Percentiles rank a stretch among this genome's conserved stretches.
Conservation (phyloP, 2,888 invertebrate species). For the Cistogaster globosa region DNA sequence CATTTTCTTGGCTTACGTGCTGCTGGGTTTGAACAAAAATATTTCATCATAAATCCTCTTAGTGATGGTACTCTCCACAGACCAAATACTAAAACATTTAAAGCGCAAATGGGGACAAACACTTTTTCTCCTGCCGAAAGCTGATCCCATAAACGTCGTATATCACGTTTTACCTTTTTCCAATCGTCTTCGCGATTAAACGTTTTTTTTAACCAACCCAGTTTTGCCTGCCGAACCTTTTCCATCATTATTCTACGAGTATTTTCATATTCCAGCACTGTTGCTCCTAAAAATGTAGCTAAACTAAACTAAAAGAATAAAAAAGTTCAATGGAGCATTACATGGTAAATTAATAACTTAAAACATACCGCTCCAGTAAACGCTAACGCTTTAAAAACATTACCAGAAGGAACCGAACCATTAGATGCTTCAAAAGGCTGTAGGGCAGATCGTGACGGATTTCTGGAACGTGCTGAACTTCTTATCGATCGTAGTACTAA, state of each 20-base stretch:
- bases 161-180: constrained; percentile 76
- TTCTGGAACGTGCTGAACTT: constrained; percentile 58
- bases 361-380: constrained; percentile 80
- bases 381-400: constrained; percentile 78
- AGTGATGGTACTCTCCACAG: constrained; percentile 91
- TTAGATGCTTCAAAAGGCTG: constrained; percentile 72
- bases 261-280: constrained; percentile 95
- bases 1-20: constrained; percentile 85
- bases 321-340: background rate
- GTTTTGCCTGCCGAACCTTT: constrained; percentile 83
- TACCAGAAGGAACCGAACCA: constrained; percentile 75
- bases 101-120: constrained; percentile 90
- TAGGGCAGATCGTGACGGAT: constrained; percentile 59
- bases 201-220: constrained; percentile 75
- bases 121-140: constrained; percentile 89
- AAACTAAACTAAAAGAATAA: constrained; percentile 84
- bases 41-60: constrained; percentile 90
- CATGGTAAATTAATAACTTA: background rate
- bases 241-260: constrained; percentile 78
- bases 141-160: constrained; percentile 86
- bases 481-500: constrained; percentile 68
- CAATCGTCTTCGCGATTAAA: constrained; percentile 73
- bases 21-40: constrained; percentile 92
- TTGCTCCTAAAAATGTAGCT: constrained; percentile 88
- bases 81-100: constrained; percentile 91